Base-by-base conservation (phyloP, 2,113 vertebrate species). In the Anoura caudifer region DNA sequence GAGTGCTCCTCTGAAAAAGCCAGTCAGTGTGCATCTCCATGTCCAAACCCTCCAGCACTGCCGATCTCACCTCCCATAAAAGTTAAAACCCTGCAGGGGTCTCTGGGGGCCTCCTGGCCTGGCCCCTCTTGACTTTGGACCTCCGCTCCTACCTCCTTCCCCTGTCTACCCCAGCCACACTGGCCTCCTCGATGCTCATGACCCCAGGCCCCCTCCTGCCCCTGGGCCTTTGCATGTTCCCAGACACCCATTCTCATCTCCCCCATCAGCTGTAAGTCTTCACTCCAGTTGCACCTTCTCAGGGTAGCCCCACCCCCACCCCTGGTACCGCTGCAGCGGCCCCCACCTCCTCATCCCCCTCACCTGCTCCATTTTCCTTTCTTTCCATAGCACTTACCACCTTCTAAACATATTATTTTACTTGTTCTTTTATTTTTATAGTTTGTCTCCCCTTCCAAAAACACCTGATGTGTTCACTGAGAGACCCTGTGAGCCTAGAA, bases 381-480 rank as follows among this genome's bases (percentile, higher is more conserved):
- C 86, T 83, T 87, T 47, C 67, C 50, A 72, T 5, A 22, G 54
- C 6, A 45, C 5, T 31, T 5, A 11, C 17, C 4, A 20, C 45
- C 14, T 88, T 67, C 67, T 56, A 92, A 73, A 87, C 16, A 33
- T 17, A 54, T 43, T 63, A 28, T 36, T 80, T 72, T 79, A 76
- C 9, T 26, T 52, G 12, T 45, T 75, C 9, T 67, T 80, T 41
- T 45, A 16, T 14, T 81, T 65, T 50, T 79, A 54, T 6, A 31
- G 36, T 50, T 33, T 45, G 2, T 47, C 43, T 89, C 20, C 33
- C 16, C 41, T 75, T 33, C 31, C 70, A 54, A 85, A 70, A 50
- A 43, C 17, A 4, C 31, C 76, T 10, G 7, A 76, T 85, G 56
- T 31, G 65, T 41, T 63, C 54, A 36, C 61, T 14, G 16, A 36